phyloP scores from a whole-genome alignment of 2,113 vertebrate genomes.

The Onychostoma macrolepis region DNA sequence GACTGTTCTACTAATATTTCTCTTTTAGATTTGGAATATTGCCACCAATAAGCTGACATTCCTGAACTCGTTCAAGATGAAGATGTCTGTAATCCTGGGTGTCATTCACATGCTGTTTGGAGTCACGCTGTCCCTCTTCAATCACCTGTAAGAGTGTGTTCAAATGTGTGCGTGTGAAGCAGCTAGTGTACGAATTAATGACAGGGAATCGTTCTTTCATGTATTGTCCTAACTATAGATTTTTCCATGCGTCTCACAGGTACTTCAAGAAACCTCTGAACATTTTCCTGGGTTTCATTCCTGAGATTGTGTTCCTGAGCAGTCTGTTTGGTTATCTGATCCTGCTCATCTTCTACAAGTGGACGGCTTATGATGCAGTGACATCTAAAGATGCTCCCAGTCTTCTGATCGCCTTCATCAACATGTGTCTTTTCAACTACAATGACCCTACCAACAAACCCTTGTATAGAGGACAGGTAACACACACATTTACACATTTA shows the following conservation, averaged over 20 bases:
- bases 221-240: neutral
- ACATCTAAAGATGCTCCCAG: slow-evolving; percentile 91
- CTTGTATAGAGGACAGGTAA: slow-evolving; percentile 94
- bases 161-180: neutral
- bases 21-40: slow-evolving; percentile 92
- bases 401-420: slow-evolving; percentile 97
- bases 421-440: slow-evolving; percentile 99
- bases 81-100: slow-evolving; percentile 97
- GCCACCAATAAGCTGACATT: slow-evolving; percentile 96
- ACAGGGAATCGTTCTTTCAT: neutral
- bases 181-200: neutral
- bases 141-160: slow-evolving; percentile 84
- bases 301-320: slow-evolving; percentile 94
- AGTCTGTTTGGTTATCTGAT: slow-evolving; percentile 93
- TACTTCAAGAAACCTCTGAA: slow-evolving; percentile 98
- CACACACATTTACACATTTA: neutral
- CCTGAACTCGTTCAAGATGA: slow-evolving; percentile 99
- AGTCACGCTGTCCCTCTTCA: slow-evolving; percentile 89
- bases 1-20: slow-evolving; percentile 1
- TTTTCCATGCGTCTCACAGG: slow-evolving; percentile 67
- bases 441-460: slow-evolving; percentile 78
- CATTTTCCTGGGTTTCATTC: slow-evolving; percentile 95
- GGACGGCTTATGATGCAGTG: slow-evolving; percentile 87
- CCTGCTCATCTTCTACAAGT: slow-evolving; percentile 95
- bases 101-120: slow-evolving; percentile 97